Base-by-base conservation (phyloP, 2,797 vertebrate species). In the Chrysolophus pictus region DNA sequence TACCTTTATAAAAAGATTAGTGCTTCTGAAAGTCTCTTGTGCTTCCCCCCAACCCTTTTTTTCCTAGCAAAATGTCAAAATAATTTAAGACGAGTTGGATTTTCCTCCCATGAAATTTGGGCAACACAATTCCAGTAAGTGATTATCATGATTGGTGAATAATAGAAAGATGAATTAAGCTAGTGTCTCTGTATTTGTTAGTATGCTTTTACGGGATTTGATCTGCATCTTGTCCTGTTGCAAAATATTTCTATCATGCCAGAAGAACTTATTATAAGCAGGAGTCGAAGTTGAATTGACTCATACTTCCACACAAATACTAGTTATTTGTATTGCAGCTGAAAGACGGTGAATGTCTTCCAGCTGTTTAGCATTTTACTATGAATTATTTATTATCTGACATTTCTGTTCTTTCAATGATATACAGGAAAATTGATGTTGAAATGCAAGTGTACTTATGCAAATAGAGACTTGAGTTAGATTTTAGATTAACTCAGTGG, bases 341-440 rank as follows among this genome's bases (percentile, higher is more conserved):
- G 87, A 72, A 87, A 92, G 87, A 83, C 74, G 65, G 84, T 84
- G 87, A 91, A 73, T 93, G 89, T 88, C 81, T 77, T 93, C 95
- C 91, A 95, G 69, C 59, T 85, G 81, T 94, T 96, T 93, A 91
- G 88, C 78, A 94, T 88, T 95, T 94, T 93, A 67, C 35, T 74
- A 84, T 95, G 89, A 96, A 96, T 96, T 95, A 96, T 96, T 96
- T 97, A 96, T 91, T 96, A 80, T 91, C 91, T 92, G 94, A 88
- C 75, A 93, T 84, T 55, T 92, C 91, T 88, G 71, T 94, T 96
- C 92, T 88, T 89, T 94, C 91, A 86, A 69, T 94, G 84, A 92
- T 93, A 75, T 56, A 71, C 79, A 70, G 81, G 84, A 87, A 95
- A 94, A 97, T 94, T 95, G 73, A 83, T 93, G 81, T 64, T 71